These are phyloP conservation scores for Euura saliciscinereae DNA, from an alignment of 1,140 invertebrate species.

Conservation along the genomic window DNA sequence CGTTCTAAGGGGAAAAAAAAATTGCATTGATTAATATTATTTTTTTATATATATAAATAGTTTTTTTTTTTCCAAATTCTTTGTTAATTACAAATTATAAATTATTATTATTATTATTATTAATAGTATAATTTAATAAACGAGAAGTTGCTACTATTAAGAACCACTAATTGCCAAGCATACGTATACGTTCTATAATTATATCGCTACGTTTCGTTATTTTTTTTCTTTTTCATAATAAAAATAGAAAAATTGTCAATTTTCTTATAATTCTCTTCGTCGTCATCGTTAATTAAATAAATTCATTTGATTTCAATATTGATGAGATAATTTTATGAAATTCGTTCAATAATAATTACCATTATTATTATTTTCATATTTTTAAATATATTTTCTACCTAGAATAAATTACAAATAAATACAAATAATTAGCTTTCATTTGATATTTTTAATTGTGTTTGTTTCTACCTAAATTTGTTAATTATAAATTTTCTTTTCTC, in stretches of 20 bases:
- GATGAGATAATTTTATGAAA: too few relatives aligned
- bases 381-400: constrained; percentile 57
- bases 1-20: too few relatives aligned
- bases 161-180: constrained; percentile 2
- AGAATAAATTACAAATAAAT: constrained; percentile 63
- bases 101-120: too few relatives aligned
- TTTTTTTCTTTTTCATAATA: neutral
- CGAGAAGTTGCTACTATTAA: neutral
- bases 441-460: too few relatives aligned
- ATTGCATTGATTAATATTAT: too few relatives aligned
- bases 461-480: constrained; percentile 53
- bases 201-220: neutral
- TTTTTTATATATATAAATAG: too few relatives aligned
- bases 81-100: too few relatives aligned
- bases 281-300: too few relatives aligned
- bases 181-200: neutral
- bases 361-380: constrained; percentile 36
- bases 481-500: neutral
- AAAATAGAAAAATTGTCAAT: constrained; percentile 6
- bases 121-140: too few relatives aligned
- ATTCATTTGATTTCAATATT: too few relatives aligned
- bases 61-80: too few relatives aligned
- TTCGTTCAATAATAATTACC: neutral
- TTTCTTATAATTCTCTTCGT: too few relatives aligned
- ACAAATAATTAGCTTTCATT: constrained; percentile 49